Base-by-base conservation (phyloP, 2,888 invertebrate genomes). In the Amphimallon solstitiale region DNA sequence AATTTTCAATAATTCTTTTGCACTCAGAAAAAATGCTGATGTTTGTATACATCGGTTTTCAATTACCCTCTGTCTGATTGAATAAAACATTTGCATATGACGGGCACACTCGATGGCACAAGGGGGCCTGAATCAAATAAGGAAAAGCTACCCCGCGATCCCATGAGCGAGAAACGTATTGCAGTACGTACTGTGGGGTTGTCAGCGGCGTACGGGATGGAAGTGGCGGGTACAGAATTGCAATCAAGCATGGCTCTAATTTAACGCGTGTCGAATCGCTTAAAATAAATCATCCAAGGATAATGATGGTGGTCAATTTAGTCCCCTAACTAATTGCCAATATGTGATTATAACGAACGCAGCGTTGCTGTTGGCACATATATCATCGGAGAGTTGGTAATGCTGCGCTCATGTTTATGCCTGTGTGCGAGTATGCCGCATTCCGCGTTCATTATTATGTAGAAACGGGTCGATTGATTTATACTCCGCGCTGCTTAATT, bases 221-320 rank as follows among this genome's bases (percentile, higher is more conserved):
- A 14, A 9, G 38, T 19, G 60, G 40, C 23, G 46, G 60, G 65
- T 61, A 21, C 59, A 65, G 56, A 70, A 62, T 67, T 62, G 70
- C 69, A 71, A 70, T 68, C 70, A 68, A 70, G 73, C 73, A 63
- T 59, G 68, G 72, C 72, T 74, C 78, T 78, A 81, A 81, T 81
- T 80, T 80, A 78, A 79, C 77, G 77, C 77, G 81, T 79, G 78
- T 80, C 78, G 78, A 78, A 79, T 80, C 79, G 79, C 77, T 80
- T 78, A 79, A 79, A 81, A 81, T 81, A 81, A 81, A 81, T 81
- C 81, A 81, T 79, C 80, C 80, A 79, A 80, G 79, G 78, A 81
- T 81, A 81, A 81, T 81, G 80, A 80, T 77, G 80, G 78, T 78
- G 81, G 81, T 81, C 81, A 81, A 81, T 81, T 81, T 81, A 79